Evolutionary conservation across 2,888 invertebrate genomes (phyloP).

Genomic region (Philopedon plagiatum): DNA sequence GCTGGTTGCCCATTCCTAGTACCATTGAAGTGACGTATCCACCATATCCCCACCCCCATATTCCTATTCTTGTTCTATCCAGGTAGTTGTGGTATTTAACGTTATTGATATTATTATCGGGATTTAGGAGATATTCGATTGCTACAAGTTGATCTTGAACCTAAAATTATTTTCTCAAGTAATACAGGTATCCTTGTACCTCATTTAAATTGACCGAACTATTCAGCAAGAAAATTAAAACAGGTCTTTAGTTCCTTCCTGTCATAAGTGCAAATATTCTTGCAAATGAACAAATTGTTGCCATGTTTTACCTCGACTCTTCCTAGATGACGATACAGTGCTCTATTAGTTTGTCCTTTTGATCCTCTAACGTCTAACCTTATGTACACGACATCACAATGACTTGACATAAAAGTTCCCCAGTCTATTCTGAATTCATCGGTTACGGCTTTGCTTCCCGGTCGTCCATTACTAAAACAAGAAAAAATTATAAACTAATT

Average conservation of each 20-base stretch:
- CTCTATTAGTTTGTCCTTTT: conserved; percentile 81
- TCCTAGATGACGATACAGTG: conserved; percentile 86
- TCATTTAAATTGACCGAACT: too few relatives aligned
- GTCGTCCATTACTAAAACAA: conserved; percentile 86
- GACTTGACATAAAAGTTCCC: conserved; percentile 94
- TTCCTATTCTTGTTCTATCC: conserved; percentile 89
- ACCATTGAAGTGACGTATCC: conserved; percentile 96
- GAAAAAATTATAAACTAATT: too few relatives aligned
- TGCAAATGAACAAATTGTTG: too few relatives aligned
- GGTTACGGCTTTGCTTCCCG: conserved; percentile 91
- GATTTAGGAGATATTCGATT: conserved; percentile 85
- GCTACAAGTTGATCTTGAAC: conserved; percentile 93
- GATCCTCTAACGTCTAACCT: conserved; percentile 90
- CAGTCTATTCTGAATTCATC: conserved; percentile 90
- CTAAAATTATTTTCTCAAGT: too few relatives aligned
- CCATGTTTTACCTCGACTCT: conserved; percentile 71
- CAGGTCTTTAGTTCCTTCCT: too few relatives aligned
- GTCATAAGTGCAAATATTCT: too few relatives aligned
- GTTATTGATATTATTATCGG: too few relatives aligned
- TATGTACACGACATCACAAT: conserved; percentile 91
- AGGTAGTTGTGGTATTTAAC: conserved; percentile 81
- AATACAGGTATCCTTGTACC: too few relatives aligned
- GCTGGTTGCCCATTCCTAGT: conserved; percentile 81
- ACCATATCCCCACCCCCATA: conserved; percentile 98
- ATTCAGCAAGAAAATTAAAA: too few relatives aligned